A percentile compares a stretch with the other conserved stretches of the same genome.
These are phyloP conservation scores for Stratiomys singularior DNA, from an alignment of 2,888 invertebrate genomes.

Conservation along the genomic window DNA sequence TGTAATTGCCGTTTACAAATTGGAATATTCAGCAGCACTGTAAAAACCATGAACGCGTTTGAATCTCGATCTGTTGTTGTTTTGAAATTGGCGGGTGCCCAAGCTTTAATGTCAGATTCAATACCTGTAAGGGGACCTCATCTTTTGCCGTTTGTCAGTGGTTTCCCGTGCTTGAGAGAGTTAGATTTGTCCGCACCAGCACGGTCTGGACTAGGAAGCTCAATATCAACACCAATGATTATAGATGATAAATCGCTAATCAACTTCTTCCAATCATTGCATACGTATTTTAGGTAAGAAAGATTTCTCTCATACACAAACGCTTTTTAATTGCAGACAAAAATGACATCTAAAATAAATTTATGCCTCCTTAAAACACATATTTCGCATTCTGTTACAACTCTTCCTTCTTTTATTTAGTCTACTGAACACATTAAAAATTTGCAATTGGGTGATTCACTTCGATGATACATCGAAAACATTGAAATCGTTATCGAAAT, in stretches of 20 bases:
- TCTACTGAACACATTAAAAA: conserved; percentile 58
- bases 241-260: conserved; percentile 66
- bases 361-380: not conserved
- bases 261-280: conserved; percentile 66
- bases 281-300: conserved; percentile 64
- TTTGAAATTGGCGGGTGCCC: conserved; percentile 67
- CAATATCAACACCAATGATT: conserved; percentile 63
- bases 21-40: conserved; percentile 57
- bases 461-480: conserved; percentile 58
- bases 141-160: conserved; percentile 66
- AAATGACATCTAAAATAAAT: not conserved
- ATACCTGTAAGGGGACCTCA: conserved; percentile 66
- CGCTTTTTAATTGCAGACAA: too few species aligned
- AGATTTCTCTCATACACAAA: too few species aligned
- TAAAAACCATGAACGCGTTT: conserved; percentile 57
- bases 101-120: conserved; percentile 66
- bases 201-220: conserved; percentile 64
- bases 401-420: conserved; percentile 51
- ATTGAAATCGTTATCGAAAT: conserved; percentile 57
- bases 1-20: conserved; percentile 68
- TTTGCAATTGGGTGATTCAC: conserved; percentile 60
- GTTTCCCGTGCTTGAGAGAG: conserved; percentile 67
- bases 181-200: conserved; percentile 66
- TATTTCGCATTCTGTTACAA: too few species aligned
- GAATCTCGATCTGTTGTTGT: conserved; percentile 67